phyloP scores from a whole-genome alignment of 2,888 invertebrate species.

The Aspidapion aeneum region DNA sequence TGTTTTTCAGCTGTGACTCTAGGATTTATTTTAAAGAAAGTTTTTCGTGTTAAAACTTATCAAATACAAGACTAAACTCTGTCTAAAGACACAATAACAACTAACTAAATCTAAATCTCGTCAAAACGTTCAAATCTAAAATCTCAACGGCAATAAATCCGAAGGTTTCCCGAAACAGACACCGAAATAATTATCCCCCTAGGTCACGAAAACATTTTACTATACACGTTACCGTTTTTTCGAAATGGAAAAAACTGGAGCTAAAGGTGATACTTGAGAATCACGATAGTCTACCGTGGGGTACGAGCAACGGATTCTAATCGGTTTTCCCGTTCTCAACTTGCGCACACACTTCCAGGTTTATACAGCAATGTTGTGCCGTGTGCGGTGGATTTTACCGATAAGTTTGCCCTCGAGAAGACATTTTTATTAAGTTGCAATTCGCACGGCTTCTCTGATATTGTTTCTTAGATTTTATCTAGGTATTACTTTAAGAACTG shows the following conservation, averaged over 20 bases:
- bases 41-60: no score
- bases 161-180: background rate
- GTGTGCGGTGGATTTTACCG: background rate
- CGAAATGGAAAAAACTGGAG: background rate
- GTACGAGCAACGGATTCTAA: background rate
- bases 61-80: no score
- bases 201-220: background rate
- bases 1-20: no score
- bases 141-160: background rate
- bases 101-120: background rate
- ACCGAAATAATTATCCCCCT: background rate
- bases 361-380: background rate
- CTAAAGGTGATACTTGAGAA: background rate
- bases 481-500: no score
- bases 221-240: background rate
- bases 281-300: background rate
- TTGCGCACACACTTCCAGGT: background rate
- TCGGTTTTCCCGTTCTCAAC: background rate
- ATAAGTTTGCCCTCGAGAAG: background rate
- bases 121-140: background rate
- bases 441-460: no score
- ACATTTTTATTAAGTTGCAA: no score
- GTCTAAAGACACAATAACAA: no score
- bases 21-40: no score
- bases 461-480: no score